phyloP scores from a whole-genome alignment of 1,140 invertebrate genomes.

The Daktulosphaira vitifoliae region DNA sequence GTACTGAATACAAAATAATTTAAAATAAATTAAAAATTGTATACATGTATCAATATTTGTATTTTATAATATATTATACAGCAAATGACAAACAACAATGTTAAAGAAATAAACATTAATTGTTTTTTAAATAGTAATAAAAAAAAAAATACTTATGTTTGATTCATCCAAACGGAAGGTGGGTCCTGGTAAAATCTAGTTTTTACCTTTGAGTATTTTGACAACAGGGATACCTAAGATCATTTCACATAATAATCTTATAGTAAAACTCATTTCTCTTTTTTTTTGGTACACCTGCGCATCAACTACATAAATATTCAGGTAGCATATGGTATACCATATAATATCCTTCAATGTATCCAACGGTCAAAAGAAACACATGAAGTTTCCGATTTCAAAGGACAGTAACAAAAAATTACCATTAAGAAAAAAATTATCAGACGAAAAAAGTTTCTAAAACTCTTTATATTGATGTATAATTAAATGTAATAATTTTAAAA shows the following conservation, averaged over 20 bases:
- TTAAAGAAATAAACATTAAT: too few species aligned
- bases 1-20: too few species aligned
- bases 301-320: too few species aligned
- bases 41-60: too few species aligned
- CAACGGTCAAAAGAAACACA: slow-evolving; percentile 1
- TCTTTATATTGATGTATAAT: neutral
- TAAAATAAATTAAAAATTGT: too few species aligned
- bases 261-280: neutral
- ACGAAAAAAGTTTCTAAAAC: neutral
- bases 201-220: slow-evolving; percentile 11
- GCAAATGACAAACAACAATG: too few species aligned
- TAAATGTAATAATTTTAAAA: too few species aligned
- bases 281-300: slow-evolving; percentile 17
- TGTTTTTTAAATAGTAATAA: too few species aligned
- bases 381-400: slow-evolving; percentile 29
- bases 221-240: slow-evolving; percentile 4
- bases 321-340: too few species aligned
- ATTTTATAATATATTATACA: too few species aligned
- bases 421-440: slow-evolving; percentile 1
- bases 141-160: too few species aligned
- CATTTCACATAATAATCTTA: slow-evolving; percentile 11
- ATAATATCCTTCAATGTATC: neutral
- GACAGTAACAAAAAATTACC: neutral
- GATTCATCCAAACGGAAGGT: too few species aligned
- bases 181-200: neutral